Evolutionary conservation across 2,888 invertebrate genomes (phyloP).

Genomic region (Tigriopus californicus): DNA sequence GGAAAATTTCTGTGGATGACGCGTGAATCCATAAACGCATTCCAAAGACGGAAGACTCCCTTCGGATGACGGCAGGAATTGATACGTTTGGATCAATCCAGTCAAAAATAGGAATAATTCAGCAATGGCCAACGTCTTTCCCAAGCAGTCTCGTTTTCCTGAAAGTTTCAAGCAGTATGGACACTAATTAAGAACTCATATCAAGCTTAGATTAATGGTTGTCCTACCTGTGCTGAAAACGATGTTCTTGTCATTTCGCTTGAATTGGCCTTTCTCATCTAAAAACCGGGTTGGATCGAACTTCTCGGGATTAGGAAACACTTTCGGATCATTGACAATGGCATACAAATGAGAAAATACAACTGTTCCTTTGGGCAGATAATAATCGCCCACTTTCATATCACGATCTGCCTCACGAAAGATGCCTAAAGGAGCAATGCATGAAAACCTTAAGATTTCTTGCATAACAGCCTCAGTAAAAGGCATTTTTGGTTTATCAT

Average conservation of each 20-base stretch:
- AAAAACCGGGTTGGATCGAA: conserved; percentile 12
- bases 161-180: no score
- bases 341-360: not conserved
- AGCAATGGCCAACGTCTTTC: conserved; percentile 4
- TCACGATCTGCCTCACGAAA: not conserved
- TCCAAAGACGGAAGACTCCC: no score
- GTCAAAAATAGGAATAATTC: conserved; percentile 14
- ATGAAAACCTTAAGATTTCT: not conserved
- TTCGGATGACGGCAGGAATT: no score
- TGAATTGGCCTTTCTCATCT: conserved; percentile 1
- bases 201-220: no score
- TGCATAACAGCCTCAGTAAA: conserved; percentile 13
- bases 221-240: conserved; percentile 9
- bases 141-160: conserved; percentile 9
- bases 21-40: no score
- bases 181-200: no score
- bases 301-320: not conserved
- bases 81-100: not conserved
- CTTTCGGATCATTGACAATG: not conserved
- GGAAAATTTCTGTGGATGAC: no score
- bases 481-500: conserved; percentile 4
- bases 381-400: not conserved
- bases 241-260: not conserved
- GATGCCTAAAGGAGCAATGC: conserved; percentile 5
- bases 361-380: not conserved